Evolutionary conservation across 2,888 invertebrate species (phyloP).

Genomic region (Acronicta aceris): DNA sequence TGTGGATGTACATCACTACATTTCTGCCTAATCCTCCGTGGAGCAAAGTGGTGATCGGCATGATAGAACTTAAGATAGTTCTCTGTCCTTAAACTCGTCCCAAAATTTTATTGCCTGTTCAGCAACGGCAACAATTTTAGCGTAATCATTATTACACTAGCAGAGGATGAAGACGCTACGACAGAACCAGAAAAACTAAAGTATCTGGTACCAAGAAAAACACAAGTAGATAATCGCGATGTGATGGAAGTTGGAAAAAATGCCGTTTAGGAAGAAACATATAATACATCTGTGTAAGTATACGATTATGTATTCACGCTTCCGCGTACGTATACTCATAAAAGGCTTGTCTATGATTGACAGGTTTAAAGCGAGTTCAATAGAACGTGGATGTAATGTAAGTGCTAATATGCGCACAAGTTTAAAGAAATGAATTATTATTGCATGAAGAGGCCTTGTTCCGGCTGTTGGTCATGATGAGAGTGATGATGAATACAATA

Average conservation of each 20-base stretch:
- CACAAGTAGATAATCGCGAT: background rate
- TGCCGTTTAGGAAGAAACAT: slow-evolving; percentile 37
- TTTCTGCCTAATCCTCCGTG: no score
- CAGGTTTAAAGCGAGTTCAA: background rate
- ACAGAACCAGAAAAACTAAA: slow-evolving; percentile 1
- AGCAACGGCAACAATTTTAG: no score
- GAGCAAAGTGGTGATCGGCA: no score
- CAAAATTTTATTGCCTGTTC: background rate
- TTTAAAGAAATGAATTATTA: no score
- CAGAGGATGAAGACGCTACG: no score
- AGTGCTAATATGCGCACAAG: background rate
- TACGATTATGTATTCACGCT: slow-evolving; percentile 25
- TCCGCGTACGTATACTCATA: slow-evolving; percentile 27
- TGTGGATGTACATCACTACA: no score
- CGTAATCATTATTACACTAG: no score
- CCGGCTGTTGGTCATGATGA: no score
- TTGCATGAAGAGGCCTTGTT: no score
- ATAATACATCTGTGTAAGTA: slow-evolving; percentile 12
- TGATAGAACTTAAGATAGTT: no score
- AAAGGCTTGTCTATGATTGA: slow-evolving; percentile 10
- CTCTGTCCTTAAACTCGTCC: no score
- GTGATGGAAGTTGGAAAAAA: slow-evolving; percentile 16
- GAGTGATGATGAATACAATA: no score
- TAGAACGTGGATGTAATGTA: background rate
- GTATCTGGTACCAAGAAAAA: background rate